phyloP scores from a whole-genome alignment of 1,140 invertebrate species.

The Drosophila ercepeae region DNA sequence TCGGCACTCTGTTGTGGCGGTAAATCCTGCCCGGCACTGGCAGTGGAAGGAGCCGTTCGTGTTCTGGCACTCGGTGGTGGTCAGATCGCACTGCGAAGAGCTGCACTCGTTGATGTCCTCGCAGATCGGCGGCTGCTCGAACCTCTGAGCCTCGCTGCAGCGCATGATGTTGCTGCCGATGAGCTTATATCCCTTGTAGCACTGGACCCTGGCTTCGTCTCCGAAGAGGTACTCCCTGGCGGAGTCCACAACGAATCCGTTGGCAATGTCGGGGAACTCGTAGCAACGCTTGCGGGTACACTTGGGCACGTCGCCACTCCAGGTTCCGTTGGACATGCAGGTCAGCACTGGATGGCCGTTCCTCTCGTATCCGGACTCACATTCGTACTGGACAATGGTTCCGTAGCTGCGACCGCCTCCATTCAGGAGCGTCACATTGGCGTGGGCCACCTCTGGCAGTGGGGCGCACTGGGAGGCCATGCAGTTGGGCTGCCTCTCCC shows the following conservation, averaged over 20 bases:
- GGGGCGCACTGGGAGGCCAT: slow-evolving; percentile 96
- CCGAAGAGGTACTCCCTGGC: slow-evolving; percentile 92
- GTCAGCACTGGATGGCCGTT: slow-evolving; percentile 95
- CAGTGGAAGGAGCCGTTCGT: slow-evolving; percentile 96
- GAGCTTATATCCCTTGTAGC: slow-evolving; percentile 94
- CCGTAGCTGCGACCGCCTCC: slow-evolving; percentile 97
- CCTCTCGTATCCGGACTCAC: slow-evolving; percentile 95
- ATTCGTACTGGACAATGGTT: slow-evolving; percentile 97
- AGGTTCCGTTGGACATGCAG: slow-evolving; percentile 98
- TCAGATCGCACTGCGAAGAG: slow-evolving; percentile 94
- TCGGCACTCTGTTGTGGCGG: slow-evolving; percentile 94
- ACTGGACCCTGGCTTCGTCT: slow-evolving; percentile 96
- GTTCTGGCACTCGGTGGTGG: slow-evolving; percentile 96
- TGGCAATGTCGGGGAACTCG: slow-evolving; percentile 92
- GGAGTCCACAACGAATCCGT: slow-evolving; percentile 92
- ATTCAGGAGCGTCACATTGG: slow-evolving; percentile 94
- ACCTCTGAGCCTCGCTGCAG: slow-evolving; percentile 93
- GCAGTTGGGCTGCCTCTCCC: slow-evolving; percentile 96
- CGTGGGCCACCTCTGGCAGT: slow-evolving; percentile 93
- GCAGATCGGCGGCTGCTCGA: slow-evolving; percentile 93
- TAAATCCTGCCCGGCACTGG: slow-evolving; percentile 93
- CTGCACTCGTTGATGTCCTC: slow-evolving; percentile 97
- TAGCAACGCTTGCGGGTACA: slow-evolving; percentile 94
- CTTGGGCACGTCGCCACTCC: slow-evolving; percentile 95
- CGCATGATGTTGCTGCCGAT: slow-evolving; percentile 94